Conservation (phyloP, 2,888 invertebrate genomes). For the Agonopterix subpropinquella region DNA sequence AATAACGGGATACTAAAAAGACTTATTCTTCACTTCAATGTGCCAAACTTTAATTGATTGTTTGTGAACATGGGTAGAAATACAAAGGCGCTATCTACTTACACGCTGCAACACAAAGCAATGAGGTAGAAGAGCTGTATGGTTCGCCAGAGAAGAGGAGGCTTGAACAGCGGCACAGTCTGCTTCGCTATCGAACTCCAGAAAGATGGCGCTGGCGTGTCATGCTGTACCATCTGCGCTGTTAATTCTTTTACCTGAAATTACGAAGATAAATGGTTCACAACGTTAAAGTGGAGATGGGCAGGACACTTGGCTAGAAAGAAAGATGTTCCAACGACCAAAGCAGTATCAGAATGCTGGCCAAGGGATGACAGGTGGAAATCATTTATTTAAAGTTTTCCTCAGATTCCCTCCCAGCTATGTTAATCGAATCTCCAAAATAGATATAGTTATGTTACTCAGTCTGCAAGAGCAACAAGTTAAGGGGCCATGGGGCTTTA, state of each 20-base stretch:
- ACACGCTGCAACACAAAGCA: constrained; percentile 78
- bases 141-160: constrained; percentile 68
- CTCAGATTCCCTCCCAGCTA: not conserved
- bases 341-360: not conserved
- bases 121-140: constrained; percentile 69
- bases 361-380: not conserved
- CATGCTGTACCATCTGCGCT: not conserved
- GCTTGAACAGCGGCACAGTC: constrained; percentile 65
- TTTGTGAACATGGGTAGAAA: too few species aligned
- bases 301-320: not conserved
- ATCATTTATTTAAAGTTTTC: not conserved
- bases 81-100: constrained; percentile 23
- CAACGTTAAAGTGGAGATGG: not conserved
- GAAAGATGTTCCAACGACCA: not conserved
- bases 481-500: not conserved
- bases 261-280: not conserved
- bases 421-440: not conserved
- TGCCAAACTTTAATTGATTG: too few species aligned
- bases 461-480: not conserved
- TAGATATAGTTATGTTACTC: not conserved
- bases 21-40: too few species aligned
- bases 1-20: too few species aligned
- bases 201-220: constrained; percentile 16
- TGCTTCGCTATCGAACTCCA: constrained; percentile 58
- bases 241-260: constrained; percentile 35